Conservation (phyloP, 1,140 invertebrate species). For the Cydia strobilella region DNA sequence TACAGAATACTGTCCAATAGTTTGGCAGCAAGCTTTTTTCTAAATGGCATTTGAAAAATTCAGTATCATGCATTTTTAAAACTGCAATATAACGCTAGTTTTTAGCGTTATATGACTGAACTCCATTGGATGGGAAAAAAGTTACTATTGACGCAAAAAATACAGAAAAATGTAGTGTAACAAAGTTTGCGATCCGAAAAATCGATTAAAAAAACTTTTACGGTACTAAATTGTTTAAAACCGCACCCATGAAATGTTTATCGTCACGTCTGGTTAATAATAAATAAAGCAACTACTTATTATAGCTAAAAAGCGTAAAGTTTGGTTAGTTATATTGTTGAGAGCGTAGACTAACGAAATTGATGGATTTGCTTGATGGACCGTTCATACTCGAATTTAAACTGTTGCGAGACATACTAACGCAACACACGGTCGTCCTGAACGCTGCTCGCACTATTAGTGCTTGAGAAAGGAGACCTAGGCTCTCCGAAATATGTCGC, state of each 20-base stretch:
- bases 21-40: neutral
- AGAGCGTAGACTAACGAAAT: neutral
- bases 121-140: neutral
- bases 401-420: too few species aligned
- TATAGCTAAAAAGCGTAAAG: neutral
- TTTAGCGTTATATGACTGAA: neutral
- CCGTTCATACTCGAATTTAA: too few species aligned
- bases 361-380: neutral
- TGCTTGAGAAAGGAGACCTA: too few species aligned
- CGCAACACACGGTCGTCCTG: too few species aligned
- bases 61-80: neutral
- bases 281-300: constrained; percentile 9
- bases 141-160: neutral
- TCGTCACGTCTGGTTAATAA: constrained; percentile 16
- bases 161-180: neutral
- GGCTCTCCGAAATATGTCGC: too few species aligned
- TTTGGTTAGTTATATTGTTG: neutral
- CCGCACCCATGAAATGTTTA: constrained; percentile 13
- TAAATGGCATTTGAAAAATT: neutral
- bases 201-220: constrained; percentile 2
- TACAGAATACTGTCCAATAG: neutral
- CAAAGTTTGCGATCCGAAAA: constrained; percentile 2
- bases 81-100: neutral
- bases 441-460: too few species aligned
- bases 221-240: constrained; percentile 6